These are phyloP conservation scores for Ypsolopha scabrella DNA, from an alignment of 2,888 invertebrate genomes.

Conservation along the genomic window DNA sequence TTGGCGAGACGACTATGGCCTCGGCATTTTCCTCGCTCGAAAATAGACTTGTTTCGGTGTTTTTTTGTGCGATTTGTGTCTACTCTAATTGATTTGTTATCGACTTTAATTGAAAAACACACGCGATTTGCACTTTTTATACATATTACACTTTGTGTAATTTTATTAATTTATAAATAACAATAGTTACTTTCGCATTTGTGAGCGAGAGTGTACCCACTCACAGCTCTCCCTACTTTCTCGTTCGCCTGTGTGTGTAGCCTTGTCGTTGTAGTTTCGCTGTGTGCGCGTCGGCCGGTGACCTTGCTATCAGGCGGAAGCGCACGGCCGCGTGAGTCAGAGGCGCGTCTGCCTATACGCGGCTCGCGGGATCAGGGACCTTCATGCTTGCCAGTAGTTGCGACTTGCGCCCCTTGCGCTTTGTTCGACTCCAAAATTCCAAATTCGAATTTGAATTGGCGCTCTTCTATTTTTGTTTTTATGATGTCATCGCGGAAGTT, in stretches of 20 bases:
- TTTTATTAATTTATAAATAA: too few relatives aligned
- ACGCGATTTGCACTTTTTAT: too few relatives aligned
- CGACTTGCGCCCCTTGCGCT: constrained; percentile 3
- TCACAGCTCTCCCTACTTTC: constrained; percentile 54
- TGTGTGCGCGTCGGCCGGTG: constrained; percentile 41
- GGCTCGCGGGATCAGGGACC: constrained; percentile 49
- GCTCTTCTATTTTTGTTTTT: constrained; percentile 2
- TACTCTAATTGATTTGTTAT: too few relatives aligned
- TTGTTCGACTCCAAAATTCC: constrained; percentile 7
- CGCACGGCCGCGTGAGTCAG: constrained; percentile 59
- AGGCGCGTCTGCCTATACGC: constrained; percentile 43
- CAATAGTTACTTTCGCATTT: constrained; percentile 1
- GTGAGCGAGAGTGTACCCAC: constrained; percentile 44
- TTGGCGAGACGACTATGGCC: constrained; percentile 23
- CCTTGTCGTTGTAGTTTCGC: constrained; percentile 12
- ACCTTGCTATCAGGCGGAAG: constrained; percentile 71
- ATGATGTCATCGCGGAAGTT: constrained; percentile 1
- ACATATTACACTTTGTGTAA: too few relatives aligned
- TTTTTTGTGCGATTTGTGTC: constrained; percentile 17
- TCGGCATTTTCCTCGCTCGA: constrained; percentile 31
- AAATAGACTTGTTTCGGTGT: constrained; percentile 38
- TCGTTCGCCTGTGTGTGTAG: constrained; percentile 21
- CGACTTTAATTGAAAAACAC: too few relatives aligned
- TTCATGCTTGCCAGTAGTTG: constrained; percentile 22
- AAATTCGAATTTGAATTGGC: constrained; percentile 1